Conservation (phyloP, 2,113 vertebrate genomes). For the Datnioides undecimradiatus region DNA sequence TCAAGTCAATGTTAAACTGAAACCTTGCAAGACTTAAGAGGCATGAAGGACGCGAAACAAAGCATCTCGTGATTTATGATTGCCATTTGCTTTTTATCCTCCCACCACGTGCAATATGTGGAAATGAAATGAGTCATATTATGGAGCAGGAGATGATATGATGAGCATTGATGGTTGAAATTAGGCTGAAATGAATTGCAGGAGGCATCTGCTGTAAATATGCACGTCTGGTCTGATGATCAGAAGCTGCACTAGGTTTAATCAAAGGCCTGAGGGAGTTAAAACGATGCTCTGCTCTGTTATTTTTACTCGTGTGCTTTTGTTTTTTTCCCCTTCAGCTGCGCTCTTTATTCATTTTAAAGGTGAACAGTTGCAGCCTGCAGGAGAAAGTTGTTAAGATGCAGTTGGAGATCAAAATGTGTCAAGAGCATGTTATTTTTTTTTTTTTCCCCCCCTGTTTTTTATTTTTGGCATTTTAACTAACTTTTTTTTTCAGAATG, state of each 20-base stretch:
- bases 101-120: neutral
- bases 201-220: slow-evolving; percentile 57
- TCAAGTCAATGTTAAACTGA: neutral
- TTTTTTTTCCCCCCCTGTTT: neutral
- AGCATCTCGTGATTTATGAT: neutral
- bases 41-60: neutral
- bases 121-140: slow-evolving; percentile 49
- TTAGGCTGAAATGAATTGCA: slow-evolving; percentile 53
- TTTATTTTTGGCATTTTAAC: neutral
- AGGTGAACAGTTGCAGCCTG: slow-evolving; percentile 33
- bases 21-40: neutral
- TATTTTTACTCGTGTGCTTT: neutral
- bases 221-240: slow-evolving; percentile 41
- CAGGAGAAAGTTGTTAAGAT: slow-evolving; percentile 35
- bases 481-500: neutral
- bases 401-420: slow-evolving; percentile 22
- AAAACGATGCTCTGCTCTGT: slow-evolving; percentile 19
- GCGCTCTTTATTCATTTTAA: slow-evolving; percentile 30
- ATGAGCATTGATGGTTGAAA: slow-evolving; percentile 65
- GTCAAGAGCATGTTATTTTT: slow-evolving; percentile 9
- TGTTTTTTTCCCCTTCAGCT: neutral
- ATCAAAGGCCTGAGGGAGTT: slow-evolving; percentile 55
- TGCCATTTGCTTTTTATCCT: slow-evolving; percentile 11
- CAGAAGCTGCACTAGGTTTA: slow-evolving; percentile 19
- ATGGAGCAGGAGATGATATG: slow-evolving; percentile 37